These are phyloP conservation scores for Spatula clypeata DNA, from an alignment of 2,797 vertebrate species.

Conservation along the genomic window DNA sequence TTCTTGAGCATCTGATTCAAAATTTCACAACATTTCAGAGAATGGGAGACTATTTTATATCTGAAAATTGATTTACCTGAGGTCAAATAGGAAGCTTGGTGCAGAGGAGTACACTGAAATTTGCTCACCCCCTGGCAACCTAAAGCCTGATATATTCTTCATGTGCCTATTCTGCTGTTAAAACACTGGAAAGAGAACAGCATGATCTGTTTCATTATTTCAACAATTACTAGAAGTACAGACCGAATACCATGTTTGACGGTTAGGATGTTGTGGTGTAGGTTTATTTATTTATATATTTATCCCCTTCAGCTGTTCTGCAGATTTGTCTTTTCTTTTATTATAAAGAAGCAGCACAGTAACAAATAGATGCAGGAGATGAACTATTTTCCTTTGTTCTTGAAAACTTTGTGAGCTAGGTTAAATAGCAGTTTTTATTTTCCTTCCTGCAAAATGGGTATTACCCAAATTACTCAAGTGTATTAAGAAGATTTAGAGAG, in stretches of 20 bases:
- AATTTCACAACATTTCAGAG: neutral
- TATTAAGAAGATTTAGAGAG: neutral
- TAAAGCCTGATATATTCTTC: neutral
- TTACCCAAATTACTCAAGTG: neutral
- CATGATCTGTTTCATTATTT: neutral
- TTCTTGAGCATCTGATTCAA: neutral
- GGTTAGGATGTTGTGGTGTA: neutral
- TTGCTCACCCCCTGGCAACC: neutral
- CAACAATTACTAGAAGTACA: neutral
- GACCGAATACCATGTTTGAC: neutral
- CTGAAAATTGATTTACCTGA: neutral
- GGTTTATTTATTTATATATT: too few relatives aligned
- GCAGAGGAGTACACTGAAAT: neutral
- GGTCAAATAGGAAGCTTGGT: neutral
- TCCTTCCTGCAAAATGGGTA: neutral
- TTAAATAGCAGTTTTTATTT: neutral
- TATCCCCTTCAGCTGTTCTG: neutral
- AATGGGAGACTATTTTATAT: neutral
- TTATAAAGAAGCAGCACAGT: neutral
- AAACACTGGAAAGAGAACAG: accelerated
- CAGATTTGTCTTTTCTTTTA: neutral
- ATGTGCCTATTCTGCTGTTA: neutral
- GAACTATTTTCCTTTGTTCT: neutral
- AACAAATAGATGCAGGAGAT: neutral
- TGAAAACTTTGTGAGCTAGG: neutral